These are phyloP conservation scores for Argyresthia goedartella DNA, from an alignment of 2,888 invertebrate genomes.

Conservation along the genomic window DNA sequence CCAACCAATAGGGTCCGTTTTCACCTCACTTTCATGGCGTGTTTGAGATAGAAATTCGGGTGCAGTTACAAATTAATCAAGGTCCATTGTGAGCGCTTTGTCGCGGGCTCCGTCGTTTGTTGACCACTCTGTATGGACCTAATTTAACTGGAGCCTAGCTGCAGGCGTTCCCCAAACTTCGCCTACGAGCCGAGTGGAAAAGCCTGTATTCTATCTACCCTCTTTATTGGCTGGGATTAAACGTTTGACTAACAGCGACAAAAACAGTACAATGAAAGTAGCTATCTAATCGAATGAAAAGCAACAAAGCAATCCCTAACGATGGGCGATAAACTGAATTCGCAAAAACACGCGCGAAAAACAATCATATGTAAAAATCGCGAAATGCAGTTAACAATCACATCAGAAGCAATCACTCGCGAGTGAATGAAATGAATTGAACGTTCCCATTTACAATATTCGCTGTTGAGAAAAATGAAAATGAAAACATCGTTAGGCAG, in stretches of 20 bases:
- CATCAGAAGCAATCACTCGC: conserved; percentile 54
- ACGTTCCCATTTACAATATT: conserved; percentile 48
- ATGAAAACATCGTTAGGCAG: conserved; percentile 38
- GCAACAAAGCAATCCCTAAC: not conserved
- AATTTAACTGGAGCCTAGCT: conserved; percentile 46
- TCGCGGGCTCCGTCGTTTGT: conserved; percentile 29
- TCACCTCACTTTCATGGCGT: not conserved
- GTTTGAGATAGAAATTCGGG: conserved; percentile 48
- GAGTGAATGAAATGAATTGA: conserved; percentile 49
- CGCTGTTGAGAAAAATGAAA: conserved; percentile 40
- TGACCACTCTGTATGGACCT: conserved; percentile 19
- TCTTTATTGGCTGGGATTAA: too few species aligned
- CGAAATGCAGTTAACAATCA: conserved; percentile 50
- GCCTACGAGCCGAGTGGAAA: too few species aligned
- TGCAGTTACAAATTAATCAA: conserved; percentile 69
- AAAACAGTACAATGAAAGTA: too few species aligned
- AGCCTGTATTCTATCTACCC: too few species aligned
- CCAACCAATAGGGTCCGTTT: not conserved
- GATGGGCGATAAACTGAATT: not conserved
- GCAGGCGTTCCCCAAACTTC: too few species aligned
- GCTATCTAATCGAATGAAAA: not conserved
- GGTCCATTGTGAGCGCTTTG: conserved; percentile 65
- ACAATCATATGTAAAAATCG: conserved; percentile 9
- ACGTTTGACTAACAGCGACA: too few species aligned
- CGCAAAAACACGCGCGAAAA: too few species aligned